A percentile compares a stretch with the other conserved stretches of the same genome.
These are phyloP conservation scores for Stichodactyla helianthus DNA, from an alignment of 64 coral and sea anemone species.

Conservation along the genomic window DNA sequence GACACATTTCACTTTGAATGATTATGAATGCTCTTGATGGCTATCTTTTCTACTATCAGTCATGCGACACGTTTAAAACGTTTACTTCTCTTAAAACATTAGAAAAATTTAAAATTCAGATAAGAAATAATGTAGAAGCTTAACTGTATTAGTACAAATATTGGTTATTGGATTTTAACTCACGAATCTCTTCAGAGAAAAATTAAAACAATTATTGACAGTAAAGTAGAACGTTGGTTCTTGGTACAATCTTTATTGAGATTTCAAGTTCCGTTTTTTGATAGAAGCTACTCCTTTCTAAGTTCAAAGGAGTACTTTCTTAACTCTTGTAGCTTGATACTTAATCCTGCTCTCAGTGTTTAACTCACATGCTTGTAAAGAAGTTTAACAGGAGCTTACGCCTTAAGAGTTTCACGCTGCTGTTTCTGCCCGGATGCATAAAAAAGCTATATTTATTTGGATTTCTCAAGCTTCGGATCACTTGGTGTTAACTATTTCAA, in stretches of 20 bases:
- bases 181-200: not conserved
- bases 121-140: not conserved
- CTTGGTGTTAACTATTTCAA: too few relatives aligned
- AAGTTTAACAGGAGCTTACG: not conserved
- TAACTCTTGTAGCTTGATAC: not conserved
- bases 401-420: too few relatives aligned
- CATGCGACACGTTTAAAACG: not conserved
- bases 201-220: not conserved
- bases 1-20: not conserved
- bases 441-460: too few relatives aligned
- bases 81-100: not conserved
- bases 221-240: too few relatives aligned
- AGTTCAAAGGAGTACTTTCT: not conserved
- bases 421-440: too few relatives aligned
- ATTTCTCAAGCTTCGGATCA: too few relatives aligned
- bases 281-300: not conserved
- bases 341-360: not conserved
- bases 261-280: not conserved
- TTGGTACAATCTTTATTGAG: not conserved
- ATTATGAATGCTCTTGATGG: not conserved
- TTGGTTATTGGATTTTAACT: not conserved
- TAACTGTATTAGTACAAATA: not conserved
- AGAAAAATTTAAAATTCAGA: not conserved
- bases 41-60: not conserved
- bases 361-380: too few relatives aligned